These are phyloP conservation scores for Condylura cristata DNA, from an alignment of 2,113 vertebrate genomes.

Conservation along the genomic window DNA sequence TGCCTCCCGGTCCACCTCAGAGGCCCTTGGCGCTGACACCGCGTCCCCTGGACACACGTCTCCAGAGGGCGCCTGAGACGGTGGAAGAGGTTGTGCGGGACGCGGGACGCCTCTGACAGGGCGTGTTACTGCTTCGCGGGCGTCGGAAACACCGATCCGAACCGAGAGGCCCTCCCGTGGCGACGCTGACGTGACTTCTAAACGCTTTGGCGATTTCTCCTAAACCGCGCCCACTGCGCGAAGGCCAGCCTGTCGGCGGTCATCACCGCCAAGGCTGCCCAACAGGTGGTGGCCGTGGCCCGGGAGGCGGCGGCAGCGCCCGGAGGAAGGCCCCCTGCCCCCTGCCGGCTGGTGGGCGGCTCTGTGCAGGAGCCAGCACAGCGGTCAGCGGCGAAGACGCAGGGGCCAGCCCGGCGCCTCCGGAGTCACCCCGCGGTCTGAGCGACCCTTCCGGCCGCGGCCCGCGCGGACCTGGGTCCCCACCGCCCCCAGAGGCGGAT, in stretches of 20 bases:
- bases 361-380: too few species aligned
- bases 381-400: too few species aligned
- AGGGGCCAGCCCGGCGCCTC: too few species aligned
- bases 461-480: too few species aligned
- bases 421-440: too few species aligned
- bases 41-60: background rate
- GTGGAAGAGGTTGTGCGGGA: constrained; percentile 46
- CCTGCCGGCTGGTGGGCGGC: too few species aligned
- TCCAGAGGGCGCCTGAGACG: constrained; percentile 12
- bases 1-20: background rate
- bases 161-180: background rate
- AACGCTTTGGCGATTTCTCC: constrained; percentile 26
- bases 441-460: too few species aligned
- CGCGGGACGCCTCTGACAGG: constrained; percentile 14
- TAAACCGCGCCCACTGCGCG: background rate
- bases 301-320: too few species aligned
- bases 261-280: too few species aligned
- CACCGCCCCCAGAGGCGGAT: too few species aligned
- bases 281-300: too few species aligned
- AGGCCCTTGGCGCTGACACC: background rate
- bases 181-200: background rate
- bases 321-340: too few species aligned
- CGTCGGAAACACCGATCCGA: background rate
- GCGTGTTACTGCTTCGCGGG: constrained; percentile 15
- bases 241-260: background rate